Percentiles rank a stretch among this genome's conserved stretches.
Conservation (phyloP, 1,140 invertebrate species). For the Hydropsyche tenuis region DNA sequence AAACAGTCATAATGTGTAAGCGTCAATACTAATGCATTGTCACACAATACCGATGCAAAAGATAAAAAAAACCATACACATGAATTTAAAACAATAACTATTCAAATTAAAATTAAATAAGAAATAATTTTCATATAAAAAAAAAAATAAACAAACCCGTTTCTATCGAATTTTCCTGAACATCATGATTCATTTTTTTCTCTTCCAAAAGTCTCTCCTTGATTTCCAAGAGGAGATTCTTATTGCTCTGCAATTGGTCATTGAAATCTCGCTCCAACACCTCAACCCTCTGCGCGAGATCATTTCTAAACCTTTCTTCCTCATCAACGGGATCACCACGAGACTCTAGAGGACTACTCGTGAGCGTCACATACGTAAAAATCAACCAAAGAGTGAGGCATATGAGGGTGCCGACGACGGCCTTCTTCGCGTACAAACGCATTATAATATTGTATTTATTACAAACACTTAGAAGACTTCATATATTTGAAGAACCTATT, state of each 20-base stretch:
- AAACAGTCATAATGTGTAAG: no score
- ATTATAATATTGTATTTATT: constrained; percentile 30
- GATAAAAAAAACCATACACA: no score
- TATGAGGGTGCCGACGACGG: constrained; percentile 30
- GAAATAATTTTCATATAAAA: no score
- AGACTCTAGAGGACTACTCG: constrained; percentile 34
- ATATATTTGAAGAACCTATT: no score
- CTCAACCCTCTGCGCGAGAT: constrained; percentile 53
- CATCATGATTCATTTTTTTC: neutral
- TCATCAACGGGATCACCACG: constrained; percentile 4
- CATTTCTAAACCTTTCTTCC: constrained; percentile 28
- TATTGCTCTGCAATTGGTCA: constrained; percentile 54
- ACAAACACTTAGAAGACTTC: neutral
- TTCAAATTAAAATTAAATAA: no score
- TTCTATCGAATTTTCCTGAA: neutral
- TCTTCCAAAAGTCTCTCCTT: constrained; percentile 52
- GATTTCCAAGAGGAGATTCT: constrained; percentile 54
- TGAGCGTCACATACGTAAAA: constrained; percentile 43
- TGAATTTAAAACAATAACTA: no score
- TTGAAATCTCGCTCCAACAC: constrained; percentile 53
- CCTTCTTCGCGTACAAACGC: constrained; percentile 48
- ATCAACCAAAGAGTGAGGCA: constrained; percentile 44
- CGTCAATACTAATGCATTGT: no score
- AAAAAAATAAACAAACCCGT: no score
- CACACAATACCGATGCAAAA: no score